A percentile compares a stretch with the other conserved stretches of the same genome.
Evolutionary conservation across 37 sponge, comb jelly and placozoan species (phyloP).

Genomic region (Crambe crambe): DNA sequence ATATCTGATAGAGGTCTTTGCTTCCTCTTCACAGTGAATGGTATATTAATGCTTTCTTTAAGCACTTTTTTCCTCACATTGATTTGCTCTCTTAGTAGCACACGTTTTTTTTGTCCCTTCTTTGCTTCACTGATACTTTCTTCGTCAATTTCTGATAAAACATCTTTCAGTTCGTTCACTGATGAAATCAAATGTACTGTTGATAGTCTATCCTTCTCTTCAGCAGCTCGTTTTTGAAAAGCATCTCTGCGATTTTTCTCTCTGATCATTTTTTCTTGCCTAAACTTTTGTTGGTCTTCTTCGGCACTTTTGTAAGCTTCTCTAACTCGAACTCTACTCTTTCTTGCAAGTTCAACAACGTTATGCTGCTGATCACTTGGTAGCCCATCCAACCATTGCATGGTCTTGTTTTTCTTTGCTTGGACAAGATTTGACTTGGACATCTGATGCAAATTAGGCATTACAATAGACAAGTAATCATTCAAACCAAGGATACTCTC

Average conservation of each 20-base stretch:
- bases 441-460: conserved; percentile 48
- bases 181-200: conserved; percentile 34
- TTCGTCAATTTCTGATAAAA: conserved; percentile 47
- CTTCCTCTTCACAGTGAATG: conserved; percentile 28
- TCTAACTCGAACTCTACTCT: conserved; percentile 20
- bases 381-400: too few species aligned
- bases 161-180: conserved; percentile 40
- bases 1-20: conserved; percentile 34
- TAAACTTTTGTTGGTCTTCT: background rate
- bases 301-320: conserved; percentile 28
- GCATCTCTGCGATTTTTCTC: conserved; percentile 49
- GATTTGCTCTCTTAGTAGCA: conserved; percentile 28
- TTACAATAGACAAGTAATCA: conserved; percentile 42
- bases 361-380: conserved; percentile 29
- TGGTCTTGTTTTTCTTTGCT: conserved; percentile 60
- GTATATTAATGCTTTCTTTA: conserved; percentile 28
- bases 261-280: conserved; percentile 24
- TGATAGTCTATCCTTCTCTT: conserved; percentile 36
- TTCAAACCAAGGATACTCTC: conserved; percentile 58
- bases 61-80: conserved; percentile 39
- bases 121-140: conserved; percentile 38
- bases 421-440: conserved; percentile 47
- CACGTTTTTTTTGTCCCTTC: conserved; percentile 40
- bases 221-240: conserved; percentile 11
- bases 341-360: conserved; percentile 32